Conservation (phyloP, 92 coral and sea anemone genomes). For the Phenganax stokvisi region DNA sequence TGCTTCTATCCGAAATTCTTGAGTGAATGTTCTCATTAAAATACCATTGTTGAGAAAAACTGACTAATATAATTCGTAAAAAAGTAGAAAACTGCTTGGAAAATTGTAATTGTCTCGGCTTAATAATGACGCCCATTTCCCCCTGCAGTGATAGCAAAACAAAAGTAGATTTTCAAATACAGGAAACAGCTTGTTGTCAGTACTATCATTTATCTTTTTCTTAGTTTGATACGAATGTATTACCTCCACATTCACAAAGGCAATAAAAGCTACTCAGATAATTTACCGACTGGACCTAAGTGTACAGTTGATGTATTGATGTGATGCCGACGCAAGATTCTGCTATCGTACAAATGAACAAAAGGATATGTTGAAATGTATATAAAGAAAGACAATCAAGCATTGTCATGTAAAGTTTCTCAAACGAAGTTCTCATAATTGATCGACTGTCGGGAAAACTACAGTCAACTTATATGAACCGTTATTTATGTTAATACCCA, state of each 20-base stretch:
- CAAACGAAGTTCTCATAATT: conserved; percentile 84
- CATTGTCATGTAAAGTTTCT: conserved; percentile 91
- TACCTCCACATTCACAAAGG: conserved; percentile 23
- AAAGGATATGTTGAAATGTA: not conserved
- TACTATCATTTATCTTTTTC: conserved; percentile 24
- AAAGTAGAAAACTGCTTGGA: conserved; percentile 1
- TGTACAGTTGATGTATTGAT: not conserved
- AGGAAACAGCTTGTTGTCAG: conserved; percentile 44
- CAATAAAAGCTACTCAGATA: conserved; percentile 23
- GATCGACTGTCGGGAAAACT: conserved; percentile 88
- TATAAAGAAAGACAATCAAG: conserved; percentile 57
- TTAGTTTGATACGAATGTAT: conserved; percentile 29
- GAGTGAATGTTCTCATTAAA: not conserved
- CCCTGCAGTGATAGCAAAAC: conserved; percentile 31
- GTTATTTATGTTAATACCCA: conserved; percentile 33
- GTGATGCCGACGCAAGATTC: not conserved
- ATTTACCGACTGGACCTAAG: conserved; percentile 35
- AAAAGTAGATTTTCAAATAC: conserved; percentile 23
- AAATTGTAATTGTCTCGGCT: conserved; percentile 23
- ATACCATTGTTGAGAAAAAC: not conserved
- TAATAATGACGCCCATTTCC: conserved; percentile 36
- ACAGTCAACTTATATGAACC: conserved; percentile 23
- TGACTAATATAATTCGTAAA: not conserved
- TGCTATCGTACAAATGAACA: conserved; percentile 5
- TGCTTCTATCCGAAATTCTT: not conserved